Base-by-base conservation (phyloP, 1,140 invertebrate genomes). In the Oscheius sp. region DNA sequence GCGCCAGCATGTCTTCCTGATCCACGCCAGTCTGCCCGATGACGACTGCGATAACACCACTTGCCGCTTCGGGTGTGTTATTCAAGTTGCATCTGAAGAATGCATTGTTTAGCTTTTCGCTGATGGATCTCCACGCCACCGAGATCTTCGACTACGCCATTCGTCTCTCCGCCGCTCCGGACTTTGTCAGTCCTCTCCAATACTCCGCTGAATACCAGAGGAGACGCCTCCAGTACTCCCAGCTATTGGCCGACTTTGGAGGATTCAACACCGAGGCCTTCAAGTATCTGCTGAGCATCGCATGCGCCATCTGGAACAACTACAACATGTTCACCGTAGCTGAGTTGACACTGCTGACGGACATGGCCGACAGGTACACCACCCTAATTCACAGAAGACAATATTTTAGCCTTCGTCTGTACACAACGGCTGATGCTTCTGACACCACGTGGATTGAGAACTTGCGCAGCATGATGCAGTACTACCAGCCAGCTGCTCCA, bases 61-160 rank as follows among this genome's bases (percentile, higher is more conserved):
- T 18, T 74, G 72, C 35, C 34, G 61, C n/a, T 74, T 61, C 28
- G 72, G 72, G 20, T 67, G 29, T 59, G 13, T 10, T 23, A 15
- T 1, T 59, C 23, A 10, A 10, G 0, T 59, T 20, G 23, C 0
- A 59, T 59, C 23, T 59, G 0, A 13, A 15, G 13, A 0, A 13
- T 59, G 23, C 20, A 0, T 26, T 36, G 10, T 66, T 46, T 31
- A 73, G 70, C 10, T 74, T 74, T 20, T 58, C 72, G 18, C 65
- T 74, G 15, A 74, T 58, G 32, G 65, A 74, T 68, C 65, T 74
- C 18, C 72, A 74, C 46, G 72, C 72, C 4, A 74, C 72, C n/a
- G 72, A 74, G 13, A 74, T 74, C 36, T 74, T 74, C 29, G 72
- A 74, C 35, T 74, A 74, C 32, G 70, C 62, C 1, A 20, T 73